Evolutionary conservation across 2,113 vertebrate genomes (phyloP).

Genomic region (Geococcyx californianus): DNA sequence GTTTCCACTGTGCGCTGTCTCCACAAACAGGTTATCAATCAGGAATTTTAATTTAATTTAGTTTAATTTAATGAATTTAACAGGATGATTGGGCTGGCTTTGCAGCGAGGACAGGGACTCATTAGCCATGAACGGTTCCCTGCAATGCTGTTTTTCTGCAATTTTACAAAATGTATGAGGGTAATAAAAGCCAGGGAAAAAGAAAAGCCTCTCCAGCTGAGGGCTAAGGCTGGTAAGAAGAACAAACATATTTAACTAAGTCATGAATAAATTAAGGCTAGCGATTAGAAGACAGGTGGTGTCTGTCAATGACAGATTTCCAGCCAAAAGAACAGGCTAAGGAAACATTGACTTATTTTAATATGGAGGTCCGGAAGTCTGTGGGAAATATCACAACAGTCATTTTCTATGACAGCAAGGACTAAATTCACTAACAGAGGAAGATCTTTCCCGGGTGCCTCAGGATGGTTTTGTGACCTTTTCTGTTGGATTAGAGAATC

Average conservation of each 20-base stretch:
- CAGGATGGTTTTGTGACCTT: background rate
- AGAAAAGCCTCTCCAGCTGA: background rate
- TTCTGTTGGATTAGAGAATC: background rate
- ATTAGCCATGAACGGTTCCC: background rate
- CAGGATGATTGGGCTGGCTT: background rate
- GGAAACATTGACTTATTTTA: background rate
- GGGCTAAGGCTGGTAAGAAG: background rate
- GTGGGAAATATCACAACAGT: background rate
- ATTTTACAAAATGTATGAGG: background rate
- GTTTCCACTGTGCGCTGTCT: background rate
- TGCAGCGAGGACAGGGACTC: background rate
- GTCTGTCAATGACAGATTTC: background rate
- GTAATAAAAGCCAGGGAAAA: background rate
- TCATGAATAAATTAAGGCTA: background rate
- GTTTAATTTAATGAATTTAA: background rate
- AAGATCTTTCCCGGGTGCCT: background rate
- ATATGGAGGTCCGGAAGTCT: background rate
- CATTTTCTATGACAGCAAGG: background rate
- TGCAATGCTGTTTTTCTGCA: background rate
- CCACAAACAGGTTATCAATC: background rate
- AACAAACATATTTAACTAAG: background rate
- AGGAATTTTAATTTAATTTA: background rate
- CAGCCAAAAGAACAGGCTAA: background rate
- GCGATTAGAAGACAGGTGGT: background rate
- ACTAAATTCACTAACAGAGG: background rate